Conservation (phyloP, 2,888 invertebrate species). For the Thalpophila matura region DNA sequence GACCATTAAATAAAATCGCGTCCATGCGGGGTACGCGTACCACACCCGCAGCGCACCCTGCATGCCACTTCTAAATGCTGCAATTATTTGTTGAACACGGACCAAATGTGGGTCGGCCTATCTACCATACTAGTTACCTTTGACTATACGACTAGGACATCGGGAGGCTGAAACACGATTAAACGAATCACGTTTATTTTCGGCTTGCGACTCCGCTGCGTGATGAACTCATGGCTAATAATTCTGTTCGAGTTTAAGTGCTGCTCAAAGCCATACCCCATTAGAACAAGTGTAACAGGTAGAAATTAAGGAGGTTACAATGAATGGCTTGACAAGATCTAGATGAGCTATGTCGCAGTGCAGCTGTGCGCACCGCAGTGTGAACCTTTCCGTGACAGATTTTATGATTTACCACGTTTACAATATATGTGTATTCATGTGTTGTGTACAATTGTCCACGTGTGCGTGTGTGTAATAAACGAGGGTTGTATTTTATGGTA, state of each 20-base stretch:
- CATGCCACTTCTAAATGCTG: conserved; percentile 27
- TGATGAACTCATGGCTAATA: no score
- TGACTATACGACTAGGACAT: background rate
- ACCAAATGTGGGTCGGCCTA: conserved; percentile 2
- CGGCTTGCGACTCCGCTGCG: no score
- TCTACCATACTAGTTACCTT: background rate
- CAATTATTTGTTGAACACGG: conserved; percentile 34
- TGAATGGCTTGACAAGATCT: background rate
- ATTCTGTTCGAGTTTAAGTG: no score
- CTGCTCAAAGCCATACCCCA: no score
- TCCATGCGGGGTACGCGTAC: conserved; percentile 1
- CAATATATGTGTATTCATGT: conserved; percentile 19
- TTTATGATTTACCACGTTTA: conserved; percentile 25
- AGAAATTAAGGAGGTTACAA: background rate
- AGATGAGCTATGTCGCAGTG: conserved; percentile 33
- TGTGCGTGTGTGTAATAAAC: background rate
- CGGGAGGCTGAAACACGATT: background rate
- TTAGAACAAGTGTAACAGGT: no score
- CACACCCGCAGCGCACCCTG: conserved; percentile 43
- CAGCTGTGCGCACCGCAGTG: conserved; percentile 24
- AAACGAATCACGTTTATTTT: no score
- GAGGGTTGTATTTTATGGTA: conserved; percentile 14
- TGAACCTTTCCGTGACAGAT: conserved; percentile 1
- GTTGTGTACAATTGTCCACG: background rate
- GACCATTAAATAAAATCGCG: conserved; percentile 40